Evolutionary conservation across 2,113 vertebrate species (phyloP), one percentile per base, ranked within the genome.

Genomic region (Grallaria varia): DNA sequence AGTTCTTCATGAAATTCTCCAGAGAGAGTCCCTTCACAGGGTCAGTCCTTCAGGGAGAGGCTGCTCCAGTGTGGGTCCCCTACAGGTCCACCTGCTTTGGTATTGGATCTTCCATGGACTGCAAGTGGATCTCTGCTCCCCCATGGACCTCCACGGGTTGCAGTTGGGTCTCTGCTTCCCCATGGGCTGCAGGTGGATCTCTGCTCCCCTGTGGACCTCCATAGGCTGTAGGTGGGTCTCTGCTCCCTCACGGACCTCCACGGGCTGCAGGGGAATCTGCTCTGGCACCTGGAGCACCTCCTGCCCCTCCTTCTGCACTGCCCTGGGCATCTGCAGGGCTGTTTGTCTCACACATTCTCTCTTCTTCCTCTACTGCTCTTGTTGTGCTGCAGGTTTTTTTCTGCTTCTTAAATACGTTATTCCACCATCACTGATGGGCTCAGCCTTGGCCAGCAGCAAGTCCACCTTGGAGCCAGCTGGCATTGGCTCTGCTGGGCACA

Each of bases 401-500:
- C 14, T 12, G 19, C 8, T 20, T 67, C 40, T 69, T 59, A 68
- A 47, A 31, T 27, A 9, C 12, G 17, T 81, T 58, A 13, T 33
- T 42, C 53, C 17, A 10, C 22, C 5, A 3, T 67, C 3, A 10
- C 52, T 47, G 33, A 6, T 33, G 40, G 63, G 17, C n/a, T 68
- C 11, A 10, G n/a, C 12, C 17, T 58, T 39, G 52, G 17, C 53
- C 42, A 47, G 13, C 0, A 3, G 10, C 1, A 2, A 16, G 21
- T 47, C 52, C 5, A 1, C 24, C 21, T 21, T 59, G n/a, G 58
- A 59, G 23, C 23, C 13, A 9, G 35, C 24, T 82, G 7, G 22
- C 49, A 8, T 23, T 53, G 60, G 37, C 37, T 42, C 37, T n/a
- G 4, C 8, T 3, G 5, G 76, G 25, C 14, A 18, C 3, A 2